phyloP scores from a whole-genome alignment of 2,888 invertebrate species.

The Ephialtes manifestator region DNA sequence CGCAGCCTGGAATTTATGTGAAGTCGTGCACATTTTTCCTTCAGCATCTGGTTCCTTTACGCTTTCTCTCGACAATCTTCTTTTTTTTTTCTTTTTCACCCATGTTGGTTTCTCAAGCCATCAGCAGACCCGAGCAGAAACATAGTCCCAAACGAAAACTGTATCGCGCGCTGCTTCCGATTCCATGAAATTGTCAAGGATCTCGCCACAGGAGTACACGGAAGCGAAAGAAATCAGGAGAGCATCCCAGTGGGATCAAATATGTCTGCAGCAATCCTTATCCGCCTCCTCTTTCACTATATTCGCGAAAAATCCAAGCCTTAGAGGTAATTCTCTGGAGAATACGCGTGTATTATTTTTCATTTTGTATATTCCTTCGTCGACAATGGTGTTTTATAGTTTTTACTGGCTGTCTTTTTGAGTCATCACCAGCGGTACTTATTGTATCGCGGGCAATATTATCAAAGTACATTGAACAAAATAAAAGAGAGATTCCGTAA shows the following conservation, averaged over 20 bases:
- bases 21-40: slow-evolving; percentile 38
- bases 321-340: slow-evolving; percentile 27
- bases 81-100: not conserved
- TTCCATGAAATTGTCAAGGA: slow-evolving; percentile 48
- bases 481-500: no score
- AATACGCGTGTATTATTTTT: slow-evolving; percentile 32
- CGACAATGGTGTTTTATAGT: not conserved
- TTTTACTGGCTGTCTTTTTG: not conserved
- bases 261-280: slow-evolving; percentile 33
- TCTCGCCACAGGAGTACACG: slow-evolving; percentile 37
- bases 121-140: slow-evolving; percentile 23
- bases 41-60: slow-evolving; percentile 8
- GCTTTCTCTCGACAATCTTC: not conserved
- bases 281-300: not conserved
- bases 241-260: slow-evolving; percentile 45
- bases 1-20: slow-evolving; percentile 55
- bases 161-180: slow-evolving; percentile 23
- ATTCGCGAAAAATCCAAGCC: slow-evolving; percentile 34
- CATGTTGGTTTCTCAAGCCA: slow-evolving; percentile 1
- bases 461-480: no score
- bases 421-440: not conserved
- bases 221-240: slow-evolving; percentile 12
- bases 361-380: slow-evolving; percentile 18
- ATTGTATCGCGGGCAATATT: not conserved
- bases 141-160: slow-evolving; percentile 21